Evolutionary conservation across 2,113 vertebrate genomes (phyloP).

Genomic region (Crotophaga sulcirostris): DNA sequence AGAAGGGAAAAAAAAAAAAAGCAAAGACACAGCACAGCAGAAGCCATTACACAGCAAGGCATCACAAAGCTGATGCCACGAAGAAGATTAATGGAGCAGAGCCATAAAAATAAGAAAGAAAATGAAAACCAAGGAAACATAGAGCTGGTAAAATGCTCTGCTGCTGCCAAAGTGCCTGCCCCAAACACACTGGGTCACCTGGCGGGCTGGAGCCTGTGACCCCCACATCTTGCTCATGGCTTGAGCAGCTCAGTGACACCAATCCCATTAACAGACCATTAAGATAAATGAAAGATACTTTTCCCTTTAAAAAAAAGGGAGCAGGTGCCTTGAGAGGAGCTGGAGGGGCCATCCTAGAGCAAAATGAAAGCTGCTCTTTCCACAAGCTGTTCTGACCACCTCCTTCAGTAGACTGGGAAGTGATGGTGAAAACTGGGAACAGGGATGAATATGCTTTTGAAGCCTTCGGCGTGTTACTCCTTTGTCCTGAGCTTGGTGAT

Average conservation of each 20-base stretch:
- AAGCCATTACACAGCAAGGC: neutral
- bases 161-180: neutral
- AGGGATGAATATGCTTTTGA: rapidly evolving
- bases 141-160: neutral
- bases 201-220: neutral
- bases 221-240: neutral
- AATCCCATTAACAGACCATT: neutral
- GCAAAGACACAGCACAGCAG: neutral
- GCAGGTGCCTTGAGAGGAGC: neutral
- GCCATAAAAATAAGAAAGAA: neutral
- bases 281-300: neutral
- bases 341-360: neutral
- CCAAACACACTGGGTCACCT: neutral
- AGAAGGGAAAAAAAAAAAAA: neutral
- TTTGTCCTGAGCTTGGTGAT: neutral
- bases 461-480: neutral
- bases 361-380: neutral
- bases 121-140: neutral
- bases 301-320: neutral
- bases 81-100: neutral
- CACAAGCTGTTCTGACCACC: neutral
- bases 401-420: neutral
- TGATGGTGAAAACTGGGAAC: neutral
- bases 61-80: neutral
- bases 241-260: neutral